Evolutionary conservation across 2,113 vertebrate genomes (phyloP).

Genomic region (Corydoras maculifer): DNA sequence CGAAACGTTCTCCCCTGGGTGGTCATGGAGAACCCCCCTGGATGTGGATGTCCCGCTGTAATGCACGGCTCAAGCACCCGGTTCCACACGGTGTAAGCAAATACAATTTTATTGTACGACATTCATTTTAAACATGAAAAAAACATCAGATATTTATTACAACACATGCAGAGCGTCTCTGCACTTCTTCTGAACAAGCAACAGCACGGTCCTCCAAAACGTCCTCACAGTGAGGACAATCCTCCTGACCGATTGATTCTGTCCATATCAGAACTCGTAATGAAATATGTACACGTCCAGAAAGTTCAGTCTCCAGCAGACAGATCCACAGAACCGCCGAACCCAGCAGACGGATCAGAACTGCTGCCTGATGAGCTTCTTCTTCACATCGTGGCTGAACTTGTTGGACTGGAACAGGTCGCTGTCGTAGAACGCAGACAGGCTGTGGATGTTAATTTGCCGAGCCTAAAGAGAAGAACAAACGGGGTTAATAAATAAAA

Average conservation of each 20-base stretch:
- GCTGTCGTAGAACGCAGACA: conserved; percentile 87
- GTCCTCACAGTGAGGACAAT: not conserved
- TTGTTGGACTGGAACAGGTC: conserved; percentile 84
- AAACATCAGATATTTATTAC: not conserved
- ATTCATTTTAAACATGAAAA: conserved; percentile 7
- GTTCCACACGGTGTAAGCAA: no score
- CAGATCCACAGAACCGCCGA: not conserved
- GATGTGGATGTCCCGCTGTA: no score
- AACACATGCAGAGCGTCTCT: conserved; percentile 4
- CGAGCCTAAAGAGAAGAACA: conserved; percentile 68
- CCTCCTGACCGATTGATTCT: not conserved
- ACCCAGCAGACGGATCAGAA: conserved; percentile 57
- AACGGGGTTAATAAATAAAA: no score
- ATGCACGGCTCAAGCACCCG: no score
- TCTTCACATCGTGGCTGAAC: conserved; percentile 82
- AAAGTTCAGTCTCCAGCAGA: not conserved
- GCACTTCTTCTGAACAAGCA: not conserved
- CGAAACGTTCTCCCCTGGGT: no score
- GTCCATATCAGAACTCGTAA: conserved; percentile 28
- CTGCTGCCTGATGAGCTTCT: conserved; percentile 87
- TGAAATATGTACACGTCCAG: conserved; percentile 11
- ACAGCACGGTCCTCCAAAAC: not conserved
- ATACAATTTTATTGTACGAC: not conserved
- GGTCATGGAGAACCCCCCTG: no score
- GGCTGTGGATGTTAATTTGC: conserved; percentile 94